A percentile compares a stretch with the other conserved stretches of the same genome.
Conservation (phyloP, 1,140 invertebrate genomes). For the Batillaria attramentaria region DNA sequence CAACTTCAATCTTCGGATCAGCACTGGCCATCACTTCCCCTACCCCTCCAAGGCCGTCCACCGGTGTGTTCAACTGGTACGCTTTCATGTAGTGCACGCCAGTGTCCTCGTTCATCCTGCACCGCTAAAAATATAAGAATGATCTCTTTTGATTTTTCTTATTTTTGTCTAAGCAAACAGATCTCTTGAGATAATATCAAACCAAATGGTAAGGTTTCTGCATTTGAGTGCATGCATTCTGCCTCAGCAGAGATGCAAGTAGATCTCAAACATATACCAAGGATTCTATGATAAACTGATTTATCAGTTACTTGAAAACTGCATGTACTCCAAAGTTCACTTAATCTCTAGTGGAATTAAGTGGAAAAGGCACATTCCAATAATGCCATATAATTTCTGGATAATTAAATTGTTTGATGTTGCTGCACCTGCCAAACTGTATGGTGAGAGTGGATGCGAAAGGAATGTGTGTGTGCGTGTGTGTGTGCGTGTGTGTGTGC, state of each 20-base stretch:
- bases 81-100: slow-evolving; percentile 63
- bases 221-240: not conserved
- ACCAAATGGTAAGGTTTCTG: not conserved
- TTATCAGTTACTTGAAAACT: not conserved
- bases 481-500: too few relatives aligned
- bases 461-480: too few relatives aligned
- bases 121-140: slow-evolving; percentile 54
- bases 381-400: too few relatives aligned
- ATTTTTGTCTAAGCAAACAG: too few relatives aligned
- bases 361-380: too few relatives aligned
- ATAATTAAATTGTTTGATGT: too few relatives aligned
- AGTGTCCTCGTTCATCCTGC: slow-evolving; percentile 63
- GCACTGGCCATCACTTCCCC: slow-evolving; percentile 54
- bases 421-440: too few relatives aligned
- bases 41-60: slow-evolving; percentile 60
- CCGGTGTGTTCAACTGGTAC: slow-evolving; percentile 53
- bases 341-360: too few relatives aligned
- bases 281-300: not conserved
- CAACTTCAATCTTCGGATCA: slow-evolving; percentile 35
- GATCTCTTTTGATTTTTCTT: not conserved
- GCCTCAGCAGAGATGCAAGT: not conserved
- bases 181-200: not conserved
- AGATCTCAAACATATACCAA: not conserved
- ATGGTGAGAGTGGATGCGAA: too few relatives aligned
- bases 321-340: too few relatives aligned